Conservation (phyloP, 2,888 invertebrate genomes). For the Cheilosia pagana region DNA sequence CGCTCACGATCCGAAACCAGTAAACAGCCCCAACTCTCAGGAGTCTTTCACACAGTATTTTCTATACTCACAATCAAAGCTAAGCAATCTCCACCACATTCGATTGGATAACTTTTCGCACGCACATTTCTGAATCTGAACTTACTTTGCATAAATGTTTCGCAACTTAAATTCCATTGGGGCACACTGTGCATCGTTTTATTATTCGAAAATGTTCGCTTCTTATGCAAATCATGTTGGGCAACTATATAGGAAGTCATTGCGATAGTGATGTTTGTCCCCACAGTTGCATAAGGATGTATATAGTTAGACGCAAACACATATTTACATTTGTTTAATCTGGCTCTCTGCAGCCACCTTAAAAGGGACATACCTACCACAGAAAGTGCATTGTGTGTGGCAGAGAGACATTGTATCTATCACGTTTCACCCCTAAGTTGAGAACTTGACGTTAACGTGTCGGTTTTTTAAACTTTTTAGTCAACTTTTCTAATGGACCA, state of each 20-base stretch:
- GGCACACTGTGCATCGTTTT: conserved; percentile 43
- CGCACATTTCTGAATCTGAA: conserved; percentile 47
- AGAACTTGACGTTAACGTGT: conserved; percentile 1
- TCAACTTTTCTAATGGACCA: conserved; percentile 33
- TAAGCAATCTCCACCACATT: conserved; percentile 50
- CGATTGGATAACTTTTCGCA: conserved; percentile 70
- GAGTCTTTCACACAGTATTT: conserved; percentile 17
- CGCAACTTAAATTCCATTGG: conserved; percentile 46
- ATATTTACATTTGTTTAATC: not conserved
- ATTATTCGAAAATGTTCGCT: conserved; percentile 22
- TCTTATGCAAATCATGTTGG: conserved; percentile 51
- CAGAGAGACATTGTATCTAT: conserved; percentile 1
- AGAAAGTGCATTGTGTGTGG: not conserved
- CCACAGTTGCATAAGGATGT: conserved; percentile 30
- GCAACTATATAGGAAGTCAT: conserved; percentile 54
- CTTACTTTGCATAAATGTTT: conserved; percentile 61
- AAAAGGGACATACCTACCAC: not conserved
- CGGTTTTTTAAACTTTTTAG: conserved; percentile 14
- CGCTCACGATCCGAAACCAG: conserved; percentile 5
- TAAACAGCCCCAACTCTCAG: not conserved
- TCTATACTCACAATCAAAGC: conserved; percentile 37
- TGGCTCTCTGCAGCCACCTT: not conserved
- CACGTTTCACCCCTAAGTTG: not conserved
- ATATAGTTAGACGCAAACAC: not conserved
- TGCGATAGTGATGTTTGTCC: conserved; percentile 51